These are phyloP conservation scores for Hoplias malabaricus DNA, from an alignment of 2,113 vertebrate species.

Conservation along the genomic window DNA sequence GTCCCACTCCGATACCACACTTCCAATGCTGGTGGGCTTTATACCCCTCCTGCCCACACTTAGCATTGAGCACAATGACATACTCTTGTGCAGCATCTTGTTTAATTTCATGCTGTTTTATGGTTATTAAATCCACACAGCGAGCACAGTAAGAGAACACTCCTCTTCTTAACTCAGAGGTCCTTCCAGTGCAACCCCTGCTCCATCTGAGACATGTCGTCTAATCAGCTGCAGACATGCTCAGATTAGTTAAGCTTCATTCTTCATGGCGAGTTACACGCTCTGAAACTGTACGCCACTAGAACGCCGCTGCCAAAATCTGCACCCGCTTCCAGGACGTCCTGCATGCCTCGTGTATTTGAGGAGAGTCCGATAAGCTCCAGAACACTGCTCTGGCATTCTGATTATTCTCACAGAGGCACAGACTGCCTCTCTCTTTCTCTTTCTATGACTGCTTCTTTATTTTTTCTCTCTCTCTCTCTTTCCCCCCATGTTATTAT, in stretches of 20 bases:
- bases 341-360: constrained; percentile 53
- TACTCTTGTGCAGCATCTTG: too few relatives aligned
- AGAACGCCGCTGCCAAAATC: constrained; percentile 38
- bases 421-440: too few relatives aligned
- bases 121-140: too few relatives aligned
- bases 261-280: constrained; percentile 18
- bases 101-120: too few relatives aligned
- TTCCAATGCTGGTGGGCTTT: too few relatives aligned
- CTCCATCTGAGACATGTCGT: constrained; percentile 29
- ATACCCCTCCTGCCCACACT: too few relatives aligned
- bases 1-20: too few relatives aligned
- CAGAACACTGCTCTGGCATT: constrained; percentile 57
- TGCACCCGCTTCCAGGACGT: constrained; percentile 43
- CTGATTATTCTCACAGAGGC: constrained; percentile 41
- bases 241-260: constrained; percentile 36
- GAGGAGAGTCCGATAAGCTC: constrained; percentile 55
- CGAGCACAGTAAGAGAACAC: constrained; percentile 45
- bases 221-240: constrained; percentile 49
- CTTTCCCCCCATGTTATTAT: too few relatives aligned
- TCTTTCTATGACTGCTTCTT: too few relatives aligned
- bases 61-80: too few relatives aligned
- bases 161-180: too few relatives aligned
- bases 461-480: too few relatives aligned
- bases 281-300: constrained; percentile 34
- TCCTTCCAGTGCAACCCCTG: neutral